Evolutionary conservation across 2,113 vertebrate species (phyloP), one percentile per base, ranked within the genome.

Genomic region (Aptenodytes patagonicus): DNA sequence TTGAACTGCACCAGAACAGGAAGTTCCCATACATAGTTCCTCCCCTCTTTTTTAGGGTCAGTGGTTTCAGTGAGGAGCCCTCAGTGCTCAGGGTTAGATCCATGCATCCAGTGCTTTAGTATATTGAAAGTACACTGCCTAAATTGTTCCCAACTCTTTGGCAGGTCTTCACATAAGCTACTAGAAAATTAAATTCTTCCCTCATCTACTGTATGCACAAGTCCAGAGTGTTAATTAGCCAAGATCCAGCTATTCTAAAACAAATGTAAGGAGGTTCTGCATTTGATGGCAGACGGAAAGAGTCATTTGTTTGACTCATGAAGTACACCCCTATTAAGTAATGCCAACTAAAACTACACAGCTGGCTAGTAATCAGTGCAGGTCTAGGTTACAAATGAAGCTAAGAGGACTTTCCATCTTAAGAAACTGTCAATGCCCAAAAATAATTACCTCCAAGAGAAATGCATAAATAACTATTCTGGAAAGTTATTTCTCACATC

Each of bases 271-370:
- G 73, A 87, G 64, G 57, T 82, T 93, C 76, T 94, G 62, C 71
- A 94, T 95, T 92, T 97, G 91, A 97, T 96, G 90, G 88, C 93
- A 97, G 73, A 97, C 25, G 42, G 71, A 79, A 79, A 94, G 88
- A 40, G 26, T 46, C 57, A 77, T 98, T 97, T 97, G 81, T 98
- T 98, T 97, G 88, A 97, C 93, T 97, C 83, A 97, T 38, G 52
- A 95, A 88, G 61, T 82, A 91, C 73, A 96, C 54, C 85, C 85
- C 86, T 93, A 96, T 91, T 97, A 97, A 94, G 85, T 73, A 83
- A 64, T 90, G 97, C 89, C 97, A 97, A 93, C 83, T 91, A 49
- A 81, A 90, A 96, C 97, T 96, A 92, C 88, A 96, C 92, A 91
- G 40, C 83, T 92, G 94, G 81, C 95, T 91, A 93, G 70, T 77